A percentile compares a stretch with the other conserved stretches of the same genome.
phyloP scores from a whole-genome alignment of 1,140 invertebrate species.

The Rhagoletis zephyria region DNA sequence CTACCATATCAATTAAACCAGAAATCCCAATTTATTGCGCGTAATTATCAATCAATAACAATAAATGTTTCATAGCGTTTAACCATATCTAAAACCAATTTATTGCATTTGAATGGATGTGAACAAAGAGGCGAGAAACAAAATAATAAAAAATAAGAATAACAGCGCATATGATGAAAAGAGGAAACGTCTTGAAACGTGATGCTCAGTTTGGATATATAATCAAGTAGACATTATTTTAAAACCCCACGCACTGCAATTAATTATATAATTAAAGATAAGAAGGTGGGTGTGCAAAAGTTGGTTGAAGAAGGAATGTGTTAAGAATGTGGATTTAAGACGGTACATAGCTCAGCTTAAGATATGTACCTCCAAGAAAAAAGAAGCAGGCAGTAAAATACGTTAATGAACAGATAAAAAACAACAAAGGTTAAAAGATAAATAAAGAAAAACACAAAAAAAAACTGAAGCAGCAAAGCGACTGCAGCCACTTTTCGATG shows the following conservation, averaged over 20 bases:
- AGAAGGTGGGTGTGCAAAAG: constrained; percentile 2
- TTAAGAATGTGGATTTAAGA: not conserved
- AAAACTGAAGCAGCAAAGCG: not conserved
- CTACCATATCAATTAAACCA: not conserved
- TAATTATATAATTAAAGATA: constrained; percentile 27
- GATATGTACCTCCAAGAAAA: not conserved
- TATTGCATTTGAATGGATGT: constrained; percentile 23
- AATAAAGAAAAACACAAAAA: not conserved
- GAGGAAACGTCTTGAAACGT: not conserved
- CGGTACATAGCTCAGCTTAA: not conserved
- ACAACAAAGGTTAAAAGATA: not conserved
- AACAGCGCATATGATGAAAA: not conserved
- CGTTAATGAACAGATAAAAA: not conserved
- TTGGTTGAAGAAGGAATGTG: not conserved
- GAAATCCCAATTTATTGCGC: constrained; percentile 21
- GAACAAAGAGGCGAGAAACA: not conserved
- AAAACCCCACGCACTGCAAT: not conserved
- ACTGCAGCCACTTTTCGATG: not conserved
- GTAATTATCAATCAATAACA: not conserved
- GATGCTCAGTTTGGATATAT: not conserved
- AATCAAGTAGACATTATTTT: not conserved
- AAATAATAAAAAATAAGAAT: not conserved
- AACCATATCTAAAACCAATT: constrained; percentile 29
- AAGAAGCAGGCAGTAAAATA: not conserved
- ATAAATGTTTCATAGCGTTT: constrained; percentile 43